Conservation (phyloP, 2,113 vertebrate genomes). For the Amia ocellicauda region DNA sequence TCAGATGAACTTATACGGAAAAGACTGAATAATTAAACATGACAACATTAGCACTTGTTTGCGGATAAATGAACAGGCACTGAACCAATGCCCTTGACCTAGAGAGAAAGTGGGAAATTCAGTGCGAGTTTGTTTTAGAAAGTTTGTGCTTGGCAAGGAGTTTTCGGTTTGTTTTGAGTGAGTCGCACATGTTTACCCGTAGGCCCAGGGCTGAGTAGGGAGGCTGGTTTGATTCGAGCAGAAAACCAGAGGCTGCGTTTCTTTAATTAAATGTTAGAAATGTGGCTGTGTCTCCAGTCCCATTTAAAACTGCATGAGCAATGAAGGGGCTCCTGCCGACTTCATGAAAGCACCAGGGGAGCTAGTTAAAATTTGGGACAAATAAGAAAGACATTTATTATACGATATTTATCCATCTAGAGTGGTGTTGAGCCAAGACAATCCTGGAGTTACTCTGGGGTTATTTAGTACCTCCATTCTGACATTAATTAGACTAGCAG, state of each 20-base stretch:
- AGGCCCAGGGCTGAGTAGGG: no score
- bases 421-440: constrained; percentile 29
- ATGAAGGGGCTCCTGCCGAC: neutral
- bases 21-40: constrained; percentile 73
- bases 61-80: no score
- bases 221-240: no score
- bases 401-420: constrained; percentile 25
- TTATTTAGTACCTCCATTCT: constrained; percentile 25
- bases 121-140: no score
- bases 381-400: neutral
- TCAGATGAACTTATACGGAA: constrained; percentile 59
- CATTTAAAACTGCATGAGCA: neutral
- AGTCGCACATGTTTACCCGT: no score
- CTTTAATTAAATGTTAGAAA: neutral
- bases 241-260: no score
- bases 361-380: constrained; percentile 20
- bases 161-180: no score
- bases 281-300: no score
- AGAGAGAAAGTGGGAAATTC: no score
- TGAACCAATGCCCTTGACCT: no score
- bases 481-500: constrained; percentile 61
- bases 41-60: constrained; percentile 57
- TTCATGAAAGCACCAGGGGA: constrained; percentile 13
- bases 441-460: constrained; percentile 13
- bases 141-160: no score